Conservation (phyloP, 1,140 invertebrate genomes). For the Temnothorax nylanderi region DNA sequence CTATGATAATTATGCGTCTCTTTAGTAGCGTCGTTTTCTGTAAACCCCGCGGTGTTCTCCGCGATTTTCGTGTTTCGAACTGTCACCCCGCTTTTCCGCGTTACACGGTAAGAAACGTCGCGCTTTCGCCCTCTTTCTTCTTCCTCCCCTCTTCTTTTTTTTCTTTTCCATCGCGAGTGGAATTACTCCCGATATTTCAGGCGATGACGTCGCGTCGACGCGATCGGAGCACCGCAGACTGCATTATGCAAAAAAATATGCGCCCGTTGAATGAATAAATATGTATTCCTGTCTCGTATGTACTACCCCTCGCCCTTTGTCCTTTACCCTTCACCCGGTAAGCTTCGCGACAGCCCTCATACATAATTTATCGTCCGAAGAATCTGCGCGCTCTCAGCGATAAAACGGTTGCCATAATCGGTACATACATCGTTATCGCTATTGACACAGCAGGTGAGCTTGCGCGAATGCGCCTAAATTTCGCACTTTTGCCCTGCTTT, state of each 20-base stretch:
- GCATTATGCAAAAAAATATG: constrained; percentile 77
- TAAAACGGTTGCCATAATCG: constrained; percentile 70
- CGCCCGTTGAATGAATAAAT: constrained; percentile 75
- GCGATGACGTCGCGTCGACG: constrained; percentile 30
- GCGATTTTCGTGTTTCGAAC: constrained; percentile 15
- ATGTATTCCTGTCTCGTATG: constrained; percentile 72
- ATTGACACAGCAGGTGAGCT: constrained; percentile 50
- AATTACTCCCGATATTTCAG: constrained; percentile 43
- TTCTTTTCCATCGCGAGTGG: neutral
- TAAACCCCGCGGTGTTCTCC: neutral
- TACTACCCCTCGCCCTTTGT: constrained; percentile 50
- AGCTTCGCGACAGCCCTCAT: constrained; percentile 66
- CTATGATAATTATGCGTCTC: constrained; percentile 57
- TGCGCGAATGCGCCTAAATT: constrained; percentile 60
- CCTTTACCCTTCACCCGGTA: constrained; percentile 40
- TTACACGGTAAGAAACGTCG: neutral
- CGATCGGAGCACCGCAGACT: constrained; percentile 56
- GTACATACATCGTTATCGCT: constrained; percentile 63
- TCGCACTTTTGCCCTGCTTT: neutral
- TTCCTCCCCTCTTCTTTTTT: neutral
- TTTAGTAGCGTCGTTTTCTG: constrained; percentile 33
- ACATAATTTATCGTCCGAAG: constrained; percentile 74
- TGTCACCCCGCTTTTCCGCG: neutral
- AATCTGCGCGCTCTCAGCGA: constrained; percentile 59
- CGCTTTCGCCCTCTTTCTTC: neutral